phyloP scores from a whole-genome alignment of 23 tunicate genomes.

The Corella eumyota region DNA sequence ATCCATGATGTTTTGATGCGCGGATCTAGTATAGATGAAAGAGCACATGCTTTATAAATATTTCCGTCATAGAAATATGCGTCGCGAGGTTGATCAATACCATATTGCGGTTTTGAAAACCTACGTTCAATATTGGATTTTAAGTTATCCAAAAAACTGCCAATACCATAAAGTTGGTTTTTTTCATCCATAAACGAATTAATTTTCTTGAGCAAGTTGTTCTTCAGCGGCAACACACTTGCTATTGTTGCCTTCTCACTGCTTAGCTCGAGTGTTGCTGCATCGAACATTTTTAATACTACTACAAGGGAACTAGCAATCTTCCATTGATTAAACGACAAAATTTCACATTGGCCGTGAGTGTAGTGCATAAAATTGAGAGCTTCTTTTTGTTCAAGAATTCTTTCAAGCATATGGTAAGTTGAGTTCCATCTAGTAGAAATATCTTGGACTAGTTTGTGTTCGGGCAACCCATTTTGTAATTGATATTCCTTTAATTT shows the following conservation, averaged over 20 bases:
- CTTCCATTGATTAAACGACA: slow-evolving; percentile 9
- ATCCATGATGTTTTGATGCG: slow-evolving; percentile 20
- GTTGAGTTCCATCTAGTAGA: slow-evolving; percentile 60
- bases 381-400: not conserved
- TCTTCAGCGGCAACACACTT: slow-evolving; percentile 1
- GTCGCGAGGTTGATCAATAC: slow-evolving; percentile 1
- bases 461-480: slow-evolving; percentile 7
- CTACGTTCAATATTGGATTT: slow-evolving; percentile 11
- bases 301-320: slow-evolving; percentile 5
- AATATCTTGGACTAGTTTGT: slow-evolving; percentile 27
- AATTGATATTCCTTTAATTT: slow-evolving; percentile 9
- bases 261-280: slow-evolving; percentile 9
- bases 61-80: not conserved
- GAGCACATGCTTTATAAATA: slow-evolving; percentile 1
- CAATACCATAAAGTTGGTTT: not conserved
- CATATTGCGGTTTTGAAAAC: slow-evolving; percentile 2
- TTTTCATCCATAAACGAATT: slow-evolving; percentile 1
- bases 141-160: not conserved
- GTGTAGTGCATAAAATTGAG: slow-evolving; percentile 5
- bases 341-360: not conserved
- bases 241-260: slow-evolving; percentile 4
- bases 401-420: slow-evolving; percentile 28
- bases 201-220: slow-evolving; percentile 4
- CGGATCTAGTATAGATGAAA: slow-evolving; percentile 10
- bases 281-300: slow-evolving; percentile 15